Conservation (phyloP, 2,797 vertebrate genomes). For the Urocyon cinereoargenteus region DNA sequence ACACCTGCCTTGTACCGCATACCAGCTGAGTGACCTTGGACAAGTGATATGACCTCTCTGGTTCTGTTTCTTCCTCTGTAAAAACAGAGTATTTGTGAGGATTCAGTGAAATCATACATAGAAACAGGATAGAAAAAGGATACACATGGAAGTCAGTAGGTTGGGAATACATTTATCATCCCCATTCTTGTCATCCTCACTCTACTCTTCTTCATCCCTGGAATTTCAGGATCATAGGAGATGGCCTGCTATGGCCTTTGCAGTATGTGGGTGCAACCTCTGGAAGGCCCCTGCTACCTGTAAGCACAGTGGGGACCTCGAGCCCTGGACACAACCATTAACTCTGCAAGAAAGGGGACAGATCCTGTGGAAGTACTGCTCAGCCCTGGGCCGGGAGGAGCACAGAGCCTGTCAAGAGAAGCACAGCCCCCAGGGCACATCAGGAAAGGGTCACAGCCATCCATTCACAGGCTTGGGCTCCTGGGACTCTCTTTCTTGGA, state of each 20-base stretch:
- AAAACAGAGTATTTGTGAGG: neutral
- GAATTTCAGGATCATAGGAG: neutral
- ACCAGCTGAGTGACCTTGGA: neutral
- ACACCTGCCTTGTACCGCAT: neutral
- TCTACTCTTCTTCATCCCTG: neutral
- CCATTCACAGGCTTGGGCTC: accelerated
- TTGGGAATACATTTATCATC: too few relatives aligned
- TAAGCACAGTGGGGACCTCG: slow-evolving; percentile 15
- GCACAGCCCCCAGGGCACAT: neutral
- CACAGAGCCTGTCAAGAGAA: slow-evolving; percentile 42
- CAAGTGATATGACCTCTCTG: neutral
- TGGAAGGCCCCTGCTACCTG: neutral
- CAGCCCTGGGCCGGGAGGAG: neutral
- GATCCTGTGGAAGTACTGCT: neutral
- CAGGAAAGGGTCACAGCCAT: neutral
- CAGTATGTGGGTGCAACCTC: neutral
- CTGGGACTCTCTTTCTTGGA: neutral
- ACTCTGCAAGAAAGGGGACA: neutral
- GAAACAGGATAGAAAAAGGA: neutral
- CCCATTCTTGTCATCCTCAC: too few relatives aligned
- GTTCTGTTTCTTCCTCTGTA: neutral
- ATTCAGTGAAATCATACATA: neutral
- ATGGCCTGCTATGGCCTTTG: too few relatives aligned
- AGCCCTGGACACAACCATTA: slow-evolving; percentile 34
- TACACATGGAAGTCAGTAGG: accelerated